Conservation (phyloP, 1,140 invertebrate genomes). For the Bombus breviceps region DNA sequence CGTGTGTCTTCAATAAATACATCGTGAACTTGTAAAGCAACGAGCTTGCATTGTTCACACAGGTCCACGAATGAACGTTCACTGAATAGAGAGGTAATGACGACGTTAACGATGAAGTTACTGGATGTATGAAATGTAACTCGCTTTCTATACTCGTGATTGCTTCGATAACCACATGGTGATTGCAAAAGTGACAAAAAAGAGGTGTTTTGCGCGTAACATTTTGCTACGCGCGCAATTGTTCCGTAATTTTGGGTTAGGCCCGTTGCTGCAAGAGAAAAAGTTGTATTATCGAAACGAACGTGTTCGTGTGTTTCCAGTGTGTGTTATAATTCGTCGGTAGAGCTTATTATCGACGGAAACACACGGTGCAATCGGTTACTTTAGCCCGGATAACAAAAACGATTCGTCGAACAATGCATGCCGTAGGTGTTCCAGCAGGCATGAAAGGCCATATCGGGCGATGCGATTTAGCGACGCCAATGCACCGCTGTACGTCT, state of each 20-base stretch:
- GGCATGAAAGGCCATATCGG: neutral
- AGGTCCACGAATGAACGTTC: neutral
- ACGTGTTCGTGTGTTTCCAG: neutral
- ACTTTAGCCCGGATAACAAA: neutral
- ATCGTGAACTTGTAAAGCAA: neutral
- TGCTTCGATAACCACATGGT: neutral
- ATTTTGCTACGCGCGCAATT: neutral
- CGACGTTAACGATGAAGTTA: neutral
- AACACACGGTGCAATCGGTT: neutral
- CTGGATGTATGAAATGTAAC: neutral
- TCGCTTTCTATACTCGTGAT: neutral
- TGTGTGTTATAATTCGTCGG: neutral
- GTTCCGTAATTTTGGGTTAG: constrained; percentile 15
- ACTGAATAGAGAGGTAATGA: constrained; percentile 1
- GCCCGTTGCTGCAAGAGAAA: neutral
- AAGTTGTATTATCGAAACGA: constrained; percentile 9
- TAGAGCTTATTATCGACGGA: neutral
- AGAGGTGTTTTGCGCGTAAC: neutral
- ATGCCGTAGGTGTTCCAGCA: neutral
- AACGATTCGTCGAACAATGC: neutral
- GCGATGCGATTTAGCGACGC: constrained; percentile 7
- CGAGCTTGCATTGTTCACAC: neutral
- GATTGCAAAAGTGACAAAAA: constrained; percentile 6
- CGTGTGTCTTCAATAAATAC: neutral
- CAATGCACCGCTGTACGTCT: neutral